Evolutionary conservation across 2,113 vertebrate genomes (phyloP).

Genomic region (Gnathonemus echidnorhynchus): DNA sequence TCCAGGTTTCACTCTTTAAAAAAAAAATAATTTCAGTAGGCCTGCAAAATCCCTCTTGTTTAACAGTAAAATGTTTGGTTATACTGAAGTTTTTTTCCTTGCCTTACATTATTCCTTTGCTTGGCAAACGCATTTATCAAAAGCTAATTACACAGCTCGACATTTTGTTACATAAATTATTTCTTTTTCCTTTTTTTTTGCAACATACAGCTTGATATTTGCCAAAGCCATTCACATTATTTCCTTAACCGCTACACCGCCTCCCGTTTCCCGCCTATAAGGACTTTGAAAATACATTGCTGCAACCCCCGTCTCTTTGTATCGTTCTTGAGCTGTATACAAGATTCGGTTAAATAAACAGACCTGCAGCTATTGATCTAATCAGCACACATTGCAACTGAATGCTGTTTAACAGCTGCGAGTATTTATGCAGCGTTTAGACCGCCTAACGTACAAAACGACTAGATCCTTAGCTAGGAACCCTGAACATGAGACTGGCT

Average conservation of each 20-base stretch:
- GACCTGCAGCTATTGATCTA: neutral
- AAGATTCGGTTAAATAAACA: slow-evolving; percentile 1
- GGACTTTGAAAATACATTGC: neutral
- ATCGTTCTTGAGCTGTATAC: neutral
- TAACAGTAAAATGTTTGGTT: neutral
- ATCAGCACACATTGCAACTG: neutral
- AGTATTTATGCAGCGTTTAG: neutral
- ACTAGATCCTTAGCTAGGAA: neutral
- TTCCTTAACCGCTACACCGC: neutral
- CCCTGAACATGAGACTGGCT: neutral
- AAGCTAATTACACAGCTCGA: neutral
- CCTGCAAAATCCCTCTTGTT: neutral
- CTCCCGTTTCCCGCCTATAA: neutral
- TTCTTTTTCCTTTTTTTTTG: neutral
- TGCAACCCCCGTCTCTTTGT: neutral
- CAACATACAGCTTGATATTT: neutral
- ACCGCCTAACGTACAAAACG: neutral
- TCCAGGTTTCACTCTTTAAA: neutral
- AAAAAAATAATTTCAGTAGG: neutral
- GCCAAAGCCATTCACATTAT: neutral
- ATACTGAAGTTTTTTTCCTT: neutral
- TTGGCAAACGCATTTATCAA: neutral
- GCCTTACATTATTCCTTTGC: neutral
- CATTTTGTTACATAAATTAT: neutral
- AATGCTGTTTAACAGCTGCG: neutral